Conservation (phyloP, 2,113 vertebrate species). For the Aviceda subcristata region DNA sequence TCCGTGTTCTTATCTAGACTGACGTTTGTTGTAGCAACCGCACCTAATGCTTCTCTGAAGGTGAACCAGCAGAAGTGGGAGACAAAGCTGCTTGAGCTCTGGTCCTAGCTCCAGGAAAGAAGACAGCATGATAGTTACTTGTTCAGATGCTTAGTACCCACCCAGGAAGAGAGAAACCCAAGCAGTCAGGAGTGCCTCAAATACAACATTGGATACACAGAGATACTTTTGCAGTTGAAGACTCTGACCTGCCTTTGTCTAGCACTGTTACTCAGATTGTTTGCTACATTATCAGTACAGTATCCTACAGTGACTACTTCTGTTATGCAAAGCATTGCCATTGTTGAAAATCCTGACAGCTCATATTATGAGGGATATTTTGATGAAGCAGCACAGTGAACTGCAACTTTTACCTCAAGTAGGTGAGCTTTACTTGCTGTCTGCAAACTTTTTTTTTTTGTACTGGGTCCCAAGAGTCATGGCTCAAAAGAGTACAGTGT, state of each 20-base stretch:
- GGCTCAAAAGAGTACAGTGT: not conserved
- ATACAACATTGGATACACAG: not conserved
- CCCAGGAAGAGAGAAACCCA: not conserved
- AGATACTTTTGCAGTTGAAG: not conserved
- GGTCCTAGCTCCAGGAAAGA: not conserved
- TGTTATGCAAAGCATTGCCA: rapidly evolving
- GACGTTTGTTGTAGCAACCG: not conserved
- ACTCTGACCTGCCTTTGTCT: no score
- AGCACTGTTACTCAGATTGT: not conserved
- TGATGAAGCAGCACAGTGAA: not conserved
- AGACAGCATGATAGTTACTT: not conserved
- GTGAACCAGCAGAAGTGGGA: not conserved
- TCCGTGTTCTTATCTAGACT: not conserved
- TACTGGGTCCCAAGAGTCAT: not conserved
- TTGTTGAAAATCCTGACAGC: not conserved
- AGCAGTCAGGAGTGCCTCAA: not conserved
- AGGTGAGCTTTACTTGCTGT: not conserved
- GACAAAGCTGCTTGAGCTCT: not conserved
- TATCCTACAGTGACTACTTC: not conserved
- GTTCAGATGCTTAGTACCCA: not conserved
- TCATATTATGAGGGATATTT: not conserved
- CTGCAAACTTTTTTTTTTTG: not conserved
- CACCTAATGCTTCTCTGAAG: not conserved
- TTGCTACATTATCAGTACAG: not conserved
- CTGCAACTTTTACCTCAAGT: not conserved